Base-by-base conservation (phyloP, 1,140 invertebrate species). In the Ditylenchus dipsaci region DNA sequence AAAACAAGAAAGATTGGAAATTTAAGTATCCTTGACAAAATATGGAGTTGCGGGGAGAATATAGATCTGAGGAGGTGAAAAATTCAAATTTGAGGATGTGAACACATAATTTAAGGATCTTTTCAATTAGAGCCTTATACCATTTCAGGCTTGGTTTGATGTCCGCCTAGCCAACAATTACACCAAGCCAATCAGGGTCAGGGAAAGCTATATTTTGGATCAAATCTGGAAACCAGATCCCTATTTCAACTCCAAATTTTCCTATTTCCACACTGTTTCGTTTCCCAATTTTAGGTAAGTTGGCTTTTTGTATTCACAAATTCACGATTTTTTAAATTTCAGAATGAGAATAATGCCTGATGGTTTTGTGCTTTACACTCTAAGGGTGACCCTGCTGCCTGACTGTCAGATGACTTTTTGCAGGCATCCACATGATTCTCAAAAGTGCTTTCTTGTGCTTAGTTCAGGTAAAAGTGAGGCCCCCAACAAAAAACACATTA, bases 281-380 rank as follows among this genome's bases (percentile, higher is more conserved):
- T 81, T 81, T 57, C 81, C 81, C 15, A 81, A 81, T 63, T 80
- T 81, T 61, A 71, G 79, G 49, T 38, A 5, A 81, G 82, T 81
- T 62, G 81, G 57, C 74, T 81, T 23, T 68, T 61, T 29, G 43
- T 7, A 53, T 15, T 3, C 49, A 21, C 8, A 3, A 53, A 53
- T 53, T 53, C n/a, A n/a, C n/a, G n/a, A n/a, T n/a, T 53, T 53
- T 15, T 53, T 53, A 3, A 7, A 53, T 53, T 19, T 53, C 15
- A 8, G 49, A 15, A 53, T 21, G 49, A 53, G 23, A 53, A 53
- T 53, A 21, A 19, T 53, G n/a, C 49, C n/a, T 3, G 23, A 53
- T 19, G 23, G 23, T 53, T 53, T 38, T 26, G 65, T 23, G 23
- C 73, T 27, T 5, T 73, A 30, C 8, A 61, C 27, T 72, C 65